Percentiles rank a stretch among this genome's conserved stretches.
phyloP scores from a whole-genome alignment of 1,140 invertebrate genomes.

The Magallana ariakensis region DNA sequence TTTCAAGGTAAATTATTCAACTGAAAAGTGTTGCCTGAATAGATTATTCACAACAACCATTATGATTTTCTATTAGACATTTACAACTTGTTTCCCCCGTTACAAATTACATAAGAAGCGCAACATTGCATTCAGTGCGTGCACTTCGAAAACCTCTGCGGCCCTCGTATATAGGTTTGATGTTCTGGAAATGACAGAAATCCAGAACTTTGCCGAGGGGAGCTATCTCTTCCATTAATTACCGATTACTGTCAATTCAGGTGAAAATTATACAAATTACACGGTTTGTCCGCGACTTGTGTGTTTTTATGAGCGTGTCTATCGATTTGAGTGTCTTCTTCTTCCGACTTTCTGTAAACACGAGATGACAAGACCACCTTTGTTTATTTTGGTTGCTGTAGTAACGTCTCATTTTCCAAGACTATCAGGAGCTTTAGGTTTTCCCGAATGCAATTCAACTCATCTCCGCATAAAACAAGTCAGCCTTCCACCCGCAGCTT shows the following conservation, averaged over 20 bases:
- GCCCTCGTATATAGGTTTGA: background rate
- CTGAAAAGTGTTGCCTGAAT: too few species aligned
- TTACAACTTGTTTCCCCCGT: too few species aligned
- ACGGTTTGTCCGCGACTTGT: background rate
- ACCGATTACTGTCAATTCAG: slow-evolving; percentile 15
- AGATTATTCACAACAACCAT: too few species aligned
- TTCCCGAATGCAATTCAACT: background rate
- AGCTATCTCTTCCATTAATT: background rate
- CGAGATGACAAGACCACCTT: background rate
- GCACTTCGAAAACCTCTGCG: too few species aligned
- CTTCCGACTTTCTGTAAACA: background rate
- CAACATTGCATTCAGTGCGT: too few species aligned
- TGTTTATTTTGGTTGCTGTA: slow-evolving; percentile 26
- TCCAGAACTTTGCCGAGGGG: background rate
- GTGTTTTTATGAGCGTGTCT: slow-evolving; percentile 30
- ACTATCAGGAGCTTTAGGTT: background rate
- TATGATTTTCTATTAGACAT: too few species aligned
- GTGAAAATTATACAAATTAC: slow-evolving; percentile 34
- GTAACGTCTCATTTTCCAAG: background rate
- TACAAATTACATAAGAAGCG: too few species aligned
- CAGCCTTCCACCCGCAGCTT: background rate
- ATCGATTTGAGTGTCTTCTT: background rate
- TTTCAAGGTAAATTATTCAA: too few species aligned
- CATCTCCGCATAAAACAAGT: background rate
- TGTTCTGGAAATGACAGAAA: slow-evolving; percentile 3